Base-by-base conservation (phyloP, 2,113 vertebrate genomes). In the Ovibos moschatus region DNA sequence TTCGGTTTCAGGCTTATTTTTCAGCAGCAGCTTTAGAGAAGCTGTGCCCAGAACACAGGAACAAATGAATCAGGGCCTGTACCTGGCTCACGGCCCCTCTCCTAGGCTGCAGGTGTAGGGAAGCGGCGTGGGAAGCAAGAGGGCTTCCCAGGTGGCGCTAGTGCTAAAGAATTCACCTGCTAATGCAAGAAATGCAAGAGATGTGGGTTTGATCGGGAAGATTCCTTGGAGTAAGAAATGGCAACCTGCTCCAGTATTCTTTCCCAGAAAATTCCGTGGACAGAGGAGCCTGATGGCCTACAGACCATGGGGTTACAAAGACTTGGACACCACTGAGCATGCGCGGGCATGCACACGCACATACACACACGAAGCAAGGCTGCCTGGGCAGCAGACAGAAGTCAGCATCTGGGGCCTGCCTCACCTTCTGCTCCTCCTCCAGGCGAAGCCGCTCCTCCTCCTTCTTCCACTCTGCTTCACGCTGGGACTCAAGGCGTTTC, bases 381-480 rank as follows among this genome's bases (percentile, higher is more conserved):
- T 45, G 28, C 64, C 36, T 45, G 11, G 64, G 3, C 43, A 87
- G 12, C 64, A 15, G 40, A 28, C 45, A 89, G 40, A 86, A 30
- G 92, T 86, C 40, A 28, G 84, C 13, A 55, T 33, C 7, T 1
- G 7, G 16, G 51, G n/a, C 50, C 23, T 12, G 27, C 40, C 97
- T 96, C 95, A 99, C 99, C 99, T 99, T 98, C 50, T 97, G 97
- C 36, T 99, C 99, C 83, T 99, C 99, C 90, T 99, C 99, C 15
- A 99, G 97, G 1, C 99, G 99, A 40, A 99, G 98, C 19, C 98
- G 99, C 97, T 99, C 99, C 2, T 99, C 99, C 14, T 99, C 99
- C 96, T 99, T 99, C 28, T 98, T 97, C 97, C 99, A 99, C 91
- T 99, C 99, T 81, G 99, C 99, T 17, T 99, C 99, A 93, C 99